Percentiles rank a stretch among this genome's conserved stretches.
Evolutionary conservation across 2,797 vertebrate genomes (phyloP).

Genomic region (Phataginus tricuspis): DNA sequence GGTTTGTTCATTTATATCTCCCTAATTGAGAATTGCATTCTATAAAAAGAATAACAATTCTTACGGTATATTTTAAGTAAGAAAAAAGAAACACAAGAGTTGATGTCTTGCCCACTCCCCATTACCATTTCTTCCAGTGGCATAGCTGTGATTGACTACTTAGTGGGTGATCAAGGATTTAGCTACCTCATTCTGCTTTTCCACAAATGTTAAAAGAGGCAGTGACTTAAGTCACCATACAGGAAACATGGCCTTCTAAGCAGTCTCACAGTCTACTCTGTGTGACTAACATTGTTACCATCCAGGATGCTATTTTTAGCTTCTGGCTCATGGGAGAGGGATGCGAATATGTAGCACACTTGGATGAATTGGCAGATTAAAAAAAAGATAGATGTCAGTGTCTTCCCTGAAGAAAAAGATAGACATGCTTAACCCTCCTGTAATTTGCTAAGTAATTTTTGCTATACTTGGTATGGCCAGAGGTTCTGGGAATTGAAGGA

Average conservation of each 20-base stretch:
- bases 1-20: background rate
- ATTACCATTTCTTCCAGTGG: background rate
- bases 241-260: background rate
- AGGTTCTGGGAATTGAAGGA: background rate
- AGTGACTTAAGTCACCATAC: background rate
- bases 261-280: too few relatives aligned
- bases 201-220: background rate
- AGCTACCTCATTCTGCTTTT: background rate
- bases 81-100: background rate
- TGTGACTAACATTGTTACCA: background rate
- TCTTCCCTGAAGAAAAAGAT: background rate
- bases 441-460: background rate
- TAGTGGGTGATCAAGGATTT: background rate
- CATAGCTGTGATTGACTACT: background rate
- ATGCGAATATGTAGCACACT: background rate
- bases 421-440: background rate
- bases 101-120: fast-evolving
- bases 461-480: background rate
- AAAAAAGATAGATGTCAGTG: background rate
- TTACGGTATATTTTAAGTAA: background rate
- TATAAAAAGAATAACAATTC: background rate
- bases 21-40: background rate
- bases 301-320: background rate
- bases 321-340: background rate
- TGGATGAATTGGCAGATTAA: background rate